phyloP scores from a whole-genome alignment of 2,888 invertebrate genomes.

The Pegoplata infirma region DNA sequence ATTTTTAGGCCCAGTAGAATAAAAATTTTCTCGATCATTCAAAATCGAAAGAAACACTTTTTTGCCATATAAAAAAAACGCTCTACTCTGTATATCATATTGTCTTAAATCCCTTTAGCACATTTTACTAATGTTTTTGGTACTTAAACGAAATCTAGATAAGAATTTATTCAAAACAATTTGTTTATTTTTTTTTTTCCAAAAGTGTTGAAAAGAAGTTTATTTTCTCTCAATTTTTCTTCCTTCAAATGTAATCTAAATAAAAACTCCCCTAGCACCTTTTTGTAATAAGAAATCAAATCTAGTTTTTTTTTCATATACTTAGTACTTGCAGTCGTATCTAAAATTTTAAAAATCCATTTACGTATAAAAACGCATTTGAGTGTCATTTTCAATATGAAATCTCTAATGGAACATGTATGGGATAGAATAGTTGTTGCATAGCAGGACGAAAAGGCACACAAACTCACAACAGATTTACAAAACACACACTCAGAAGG shows the following conservation, averaged over 20 bases:
- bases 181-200: constrained; percentile 1
- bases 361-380: constrained; percentile 14
- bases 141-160: no score
- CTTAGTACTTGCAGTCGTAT: not conserved
- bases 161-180: not conserved
- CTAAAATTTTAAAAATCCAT: constrained; percentile 8
- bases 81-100: no score
- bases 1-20: no score
- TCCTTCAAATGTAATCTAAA: not conserved
- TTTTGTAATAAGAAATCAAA: not conserved
- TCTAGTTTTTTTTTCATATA: not conserved
- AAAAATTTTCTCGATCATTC: no score
- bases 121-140: no score
- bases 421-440: not conserved
- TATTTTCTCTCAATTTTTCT: not conserved
- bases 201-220: constrained; percentile 1
- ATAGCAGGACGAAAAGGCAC: not conserved
- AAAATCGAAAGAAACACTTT: no score
- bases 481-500: no score
- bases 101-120: no score
- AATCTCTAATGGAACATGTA: constrained; percentile 32
- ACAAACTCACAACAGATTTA: no score
- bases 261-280: not conserved
- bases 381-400: constrained; percentile 35
- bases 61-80: no score